These are phyloP conservation scores for Sitobion miscanthi DNA, from an alignment of 1,140 invertebrate genomes.

Conservation along the genomic window DNA sequence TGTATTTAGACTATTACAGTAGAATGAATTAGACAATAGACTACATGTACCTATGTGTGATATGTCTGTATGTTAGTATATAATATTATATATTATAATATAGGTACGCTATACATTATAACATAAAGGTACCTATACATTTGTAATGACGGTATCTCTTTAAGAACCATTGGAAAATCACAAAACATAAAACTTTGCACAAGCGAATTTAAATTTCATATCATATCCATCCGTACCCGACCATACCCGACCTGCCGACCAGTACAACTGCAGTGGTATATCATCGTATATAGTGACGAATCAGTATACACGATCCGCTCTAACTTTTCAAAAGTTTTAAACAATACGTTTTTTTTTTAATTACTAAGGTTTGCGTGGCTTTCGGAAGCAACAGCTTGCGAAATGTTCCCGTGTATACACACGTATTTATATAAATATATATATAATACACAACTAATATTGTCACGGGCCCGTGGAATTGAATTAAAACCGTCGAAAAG, in stretches of 20 bases:
- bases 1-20: neutral
- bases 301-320: neutral
- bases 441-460: slow-evolving; percentile 46
- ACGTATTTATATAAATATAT: neutral
- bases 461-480: slow-evolving; percentile 56
- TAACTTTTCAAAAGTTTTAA: slow-evolving; percentile 31
- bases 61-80: too few species aligned
- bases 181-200: neutral
- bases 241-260: too few species aligned
- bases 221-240: neutral
- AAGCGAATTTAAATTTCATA: neutral
- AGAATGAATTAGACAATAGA: neutral
- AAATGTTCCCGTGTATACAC: neutral
- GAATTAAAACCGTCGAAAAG: slow-evolving; percentile 57
- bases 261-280: neutral
- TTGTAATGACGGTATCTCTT: neutral
- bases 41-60: neutral
- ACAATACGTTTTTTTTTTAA: slow-evolving; percentile 37
- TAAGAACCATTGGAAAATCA: neutral
- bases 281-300: neutral
- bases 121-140: neutral
- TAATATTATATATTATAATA: too few species aligned
- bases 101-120: too few species aligned
- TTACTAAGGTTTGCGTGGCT: slow-evolving; percentile 17
- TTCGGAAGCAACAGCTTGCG: slow-evolving; percentile 43